Evolutionary conservation across 1,140 invertebrate genomes (phyloP).

Genomic region (Meloidogyne floridensis): DNA sequence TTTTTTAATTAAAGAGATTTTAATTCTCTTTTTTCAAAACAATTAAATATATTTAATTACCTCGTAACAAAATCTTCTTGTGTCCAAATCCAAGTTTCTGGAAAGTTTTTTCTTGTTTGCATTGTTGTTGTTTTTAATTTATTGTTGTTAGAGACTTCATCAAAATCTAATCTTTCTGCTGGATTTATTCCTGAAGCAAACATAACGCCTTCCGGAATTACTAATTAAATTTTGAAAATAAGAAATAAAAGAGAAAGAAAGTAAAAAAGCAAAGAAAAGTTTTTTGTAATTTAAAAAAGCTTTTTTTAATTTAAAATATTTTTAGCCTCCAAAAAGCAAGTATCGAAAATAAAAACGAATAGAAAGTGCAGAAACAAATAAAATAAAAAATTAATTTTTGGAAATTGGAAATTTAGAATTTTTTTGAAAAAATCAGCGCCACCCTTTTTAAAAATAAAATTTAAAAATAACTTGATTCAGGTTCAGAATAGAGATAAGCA

Average conservation of each 20-base stretch:
- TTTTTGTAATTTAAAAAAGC: neutral
- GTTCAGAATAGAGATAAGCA: conserved; percentile 60
- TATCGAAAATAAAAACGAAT: neutral
- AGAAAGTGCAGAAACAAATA: neutral
- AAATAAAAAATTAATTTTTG: neutral
- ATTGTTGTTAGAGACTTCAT: neutral
- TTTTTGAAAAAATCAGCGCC: neutral
- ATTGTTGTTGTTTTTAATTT: neutral
- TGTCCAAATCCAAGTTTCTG: conserved; percentile 56
- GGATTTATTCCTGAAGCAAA: neutral
- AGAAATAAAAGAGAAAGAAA: neutral
- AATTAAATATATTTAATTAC: neutral
- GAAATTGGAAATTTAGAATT: neutral
- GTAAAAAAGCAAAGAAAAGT: neutral
- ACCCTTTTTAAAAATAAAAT: conserved; percentile 25
- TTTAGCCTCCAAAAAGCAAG: neutral
- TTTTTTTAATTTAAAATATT: neutral
- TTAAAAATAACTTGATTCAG: conserved; percentile 60
- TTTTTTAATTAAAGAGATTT: neutral
- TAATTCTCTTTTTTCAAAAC: neutral
- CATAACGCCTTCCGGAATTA: neutral
- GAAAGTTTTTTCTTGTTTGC: conserved; percentile 46
- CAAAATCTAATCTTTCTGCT: neutral
- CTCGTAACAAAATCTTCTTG: conserved; percentile 1
- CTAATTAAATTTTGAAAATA: conserved; percentile 1